Base-by-base conservation (phyloP, 1,140 invertebrate genomes). In the Steinernema feltiae region DNA sequence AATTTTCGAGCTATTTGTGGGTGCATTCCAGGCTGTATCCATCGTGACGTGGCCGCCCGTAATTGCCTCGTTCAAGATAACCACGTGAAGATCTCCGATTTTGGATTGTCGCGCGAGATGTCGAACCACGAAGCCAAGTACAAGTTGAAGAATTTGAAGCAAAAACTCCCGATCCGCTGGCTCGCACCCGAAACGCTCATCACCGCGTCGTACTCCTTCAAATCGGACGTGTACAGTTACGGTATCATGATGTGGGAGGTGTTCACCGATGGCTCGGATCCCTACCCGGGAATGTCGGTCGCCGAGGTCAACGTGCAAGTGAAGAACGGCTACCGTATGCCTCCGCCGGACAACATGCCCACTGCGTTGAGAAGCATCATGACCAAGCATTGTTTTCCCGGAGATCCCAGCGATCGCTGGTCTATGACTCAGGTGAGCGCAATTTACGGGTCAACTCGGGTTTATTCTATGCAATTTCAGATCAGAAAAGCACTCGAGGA, bases 1-100 rank as follows among this genome's bases (percentile, higher is more conserved):
- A 3, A 63, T 63, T n/a, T 63, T 27, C 24, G 24, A 63, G 24
- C 53, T 21, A 15, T 21, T 15, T 63, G 2, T 63, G 7, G 15
- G 24, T 27, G 2, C 24, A 15, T 63, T 63, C n/a, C n/a, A 63
- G 94, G 93, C 88, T 97, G 95, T 86, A 97, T 98, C 83, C 95
- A 98, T 88, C 90, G 89, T 87, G 88, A 83, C 73, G 78, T 74
- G 27, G 69, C 73, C 24, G 53, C 48, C 29, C 48, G 76, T 77
- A 98, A 98, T 88, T 98, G 95, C 88, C 90, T 97, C 76, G 91
- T 95, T 46, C 92, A 92, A 88, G 89, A 89, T 85, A 92, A 92
- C 82, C 91, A 91, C 79, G 94, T 97, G 0, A 98, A 98, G 89
- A 97, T 97, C 85, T 96, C 94, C 0, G 94, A 97, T 87, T 97